These are phyloP conservation scores for Hypselothyrea guttata DNA, from an alignment of 2,888 invertebrate species.

Conservation along the genomic window DNA sequence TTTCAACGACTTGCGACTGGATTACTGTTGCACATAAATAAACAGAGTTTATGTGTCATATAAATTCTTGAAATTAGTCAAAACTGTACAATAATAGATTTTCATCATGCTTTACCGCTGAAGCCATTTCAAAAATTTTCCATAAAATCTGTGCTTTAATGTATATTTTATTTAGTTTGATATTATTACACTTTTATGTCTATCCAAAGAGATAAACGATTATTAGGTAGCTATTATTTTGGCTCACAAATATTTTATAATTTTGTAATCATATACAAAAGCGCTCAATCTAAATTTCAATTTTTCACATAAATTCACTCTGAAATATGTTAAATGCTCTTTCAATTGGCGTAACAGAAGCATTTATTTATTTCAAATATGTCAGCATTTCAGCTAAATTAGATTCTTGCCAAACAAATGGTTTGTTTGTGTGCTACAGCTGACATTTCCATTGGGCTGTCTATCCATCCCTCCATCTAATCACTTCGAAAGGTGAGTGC, in stretches of 20 bases:
- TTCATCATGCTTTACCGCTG: too few species aligned
- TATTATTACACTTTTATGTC: too few species aligned
- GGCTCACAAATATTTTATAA: too few species aligned
- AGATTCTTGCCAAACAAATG: slow-evolving; percentile 43
- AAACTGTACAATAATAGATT: too few species aligned
- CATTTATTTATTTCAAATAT: slow-evolving; percentile 52
- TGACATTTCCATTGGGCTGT: slow-evolving; percentile 32
- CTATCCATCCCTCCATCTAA: neutral
- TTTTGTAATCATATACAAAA: too few species aligned
- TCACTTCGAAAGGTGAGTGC: slow-evolving; percentile 44
- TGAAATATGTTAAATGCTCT: slow-evolving; percentile 22
- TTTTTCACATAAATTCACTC: slow-evolving; percentile 21
- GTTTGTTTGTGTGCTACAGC: slow-evolving; percentile 31
- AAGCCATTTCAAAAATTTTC: too few species aligned
- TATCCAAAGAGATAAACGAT: too few species aligned
- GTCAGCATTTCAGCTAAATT: slow-evolving; percentile 40
- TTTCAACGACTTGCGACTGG: slow-evolving; percentile 10
- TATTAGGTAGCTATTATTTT: too few species aligned
- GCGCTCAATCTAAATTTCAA: slow-evolving; percentile 22
- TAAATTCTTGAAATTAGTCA: too few species aligned
- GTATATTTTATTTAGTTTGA: too few species aligned
- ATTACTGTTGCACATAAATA: slow-evolving; percentile 36
- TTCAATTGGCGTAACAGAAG: slow-evolving; percentile 21
- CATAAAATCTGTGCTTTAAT: too few species aligned
- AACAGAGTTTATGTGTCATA: slow-evolving; percentile 29